Percentiles rank a stretch among this genome's conserved stretches.
phyloP scores from a whole-genome alignment of 2,797 vertebrate genomes.

The Melopsittacus undulatus region DNA sequence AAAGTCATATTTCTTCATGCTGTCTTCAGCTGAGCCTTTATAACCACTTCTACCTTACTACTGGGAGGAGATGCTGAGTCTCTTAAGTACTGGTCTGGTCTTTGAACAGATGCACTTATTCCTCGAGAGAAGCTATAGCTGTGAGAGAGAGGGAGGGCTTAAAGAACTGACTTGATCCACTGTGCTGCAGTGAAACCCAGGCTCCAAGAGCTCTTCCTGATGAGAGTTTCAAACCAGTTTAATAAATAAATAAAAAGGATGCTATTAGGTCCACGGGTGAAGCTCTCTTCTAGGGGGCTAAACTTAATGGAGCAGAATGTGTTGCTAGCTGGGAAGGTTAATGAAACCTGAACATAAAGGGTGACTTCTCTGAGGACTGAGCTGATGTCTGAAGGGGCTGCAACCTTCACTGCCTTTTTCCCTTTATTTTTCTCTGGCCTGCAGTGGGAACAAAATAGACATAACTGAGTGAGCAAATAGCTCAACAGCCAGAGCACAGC shows the following conservation, averaged over 20 bases:
- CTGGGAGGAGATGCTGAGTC: not conserved
- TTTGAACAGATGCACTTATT: not conserved
- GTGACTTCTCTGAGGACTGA: not conserved
- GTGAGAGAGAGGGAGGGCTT: not conserved
- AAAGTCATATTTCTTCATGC: not conserved
- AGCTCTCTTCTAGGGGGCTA: not conserved
- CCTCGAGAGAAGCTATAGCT: not conserved
- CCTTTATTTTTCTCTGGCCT: not conserved
- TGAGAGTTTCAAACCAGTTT: not conserved
- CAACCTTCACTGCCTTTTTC: not conserved
- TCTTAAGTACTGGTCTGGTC: not conserved
- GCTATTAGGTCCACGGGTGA: not conserved
- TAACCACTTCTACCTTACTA: not conserved
- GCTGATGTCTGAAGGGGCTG: not conserved
- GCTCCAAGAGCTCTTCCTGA: not conserved
- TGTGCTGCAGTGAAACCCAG: not conserved
- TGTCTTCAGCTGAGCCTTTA: not conserved
- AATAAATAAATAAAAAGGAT: not conserved
- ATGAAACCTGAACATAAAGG: not conserved
- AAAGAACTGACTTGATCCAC: not conserved
- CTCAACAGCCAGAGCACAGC: not conserved
- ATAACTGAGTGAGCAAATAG: not conserved
- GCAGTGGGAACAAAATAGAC: not conserved
- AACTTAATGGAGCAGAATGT: not conserved
- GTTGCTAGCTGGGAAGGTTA: not conserved